These are phyloP conservation scores for Drosophila monieri DNA, from an alignment of 2,888 invertebrate species.

Conservation along the genomic window DNA sequence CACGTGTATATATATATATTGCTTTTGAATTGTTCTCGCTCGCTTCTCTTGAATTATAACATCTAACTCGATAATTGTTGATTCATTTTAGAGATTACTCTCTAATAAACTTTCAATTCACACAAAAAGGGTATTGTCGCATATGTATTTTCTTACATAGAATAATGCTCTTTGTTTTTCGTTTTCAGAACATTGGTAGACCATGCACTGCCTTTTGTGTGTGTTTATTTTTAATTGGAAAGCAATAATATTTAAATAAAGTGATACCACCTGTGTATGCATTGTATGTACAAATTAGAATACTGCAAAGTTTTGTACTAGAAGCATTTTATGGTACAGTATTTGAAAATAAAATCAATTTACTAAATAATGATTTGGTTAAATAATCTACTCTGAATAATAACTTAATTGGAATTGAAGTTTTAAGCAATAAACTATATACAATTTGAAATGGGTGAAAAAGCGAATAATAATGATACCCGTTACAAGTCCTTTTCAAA, in stretches of 20 bases:
- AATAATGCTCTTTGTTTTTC: slow-evolving; percentile 13
- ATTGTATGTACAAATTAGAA: slow-evolving; percentile 12
- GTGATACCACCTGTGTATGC: not conserved
- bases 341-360: not conserved
- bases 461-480: no score
- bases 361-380: not conserved
- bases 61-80: slow-evolving; percentile 32
- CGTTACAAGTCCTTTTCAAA: not conserved
- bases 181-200: not conserved
- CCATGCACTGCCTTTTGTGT: slow-evolving; percentile 32
- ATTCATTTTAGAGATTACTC: slow-evolving; percentile 20
- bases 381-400: not conserved
- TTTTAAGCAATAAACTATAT: not conserved
- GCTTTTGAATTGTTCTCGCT: slow-evolving; percentile 44
- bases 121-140: slow-evolving; percentile 63
- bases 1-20: slow-evolving; percentile 32
- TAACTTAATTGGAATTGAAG: not conserved
- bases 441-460: not conserved
- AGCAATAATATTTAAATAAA: slow-evolving; percentile 16
- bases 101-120: slow-evolving; percentile 32
- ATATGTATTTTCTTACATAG: slow-evolving; percentile 50
- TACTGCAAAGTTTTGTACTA: slow-evolving; percentile 20
- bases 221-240: slow-evolving; percentile 8
- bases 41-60: slow-evolving; percentile 11
- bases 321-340: slow-evolving; percentile 27